Percentiles rank a stretch among this genome's conserved stretches.
Conservation (phyloP, 2,888 invertebrate genomes). For the Leptothorax acervorum region DNA sequence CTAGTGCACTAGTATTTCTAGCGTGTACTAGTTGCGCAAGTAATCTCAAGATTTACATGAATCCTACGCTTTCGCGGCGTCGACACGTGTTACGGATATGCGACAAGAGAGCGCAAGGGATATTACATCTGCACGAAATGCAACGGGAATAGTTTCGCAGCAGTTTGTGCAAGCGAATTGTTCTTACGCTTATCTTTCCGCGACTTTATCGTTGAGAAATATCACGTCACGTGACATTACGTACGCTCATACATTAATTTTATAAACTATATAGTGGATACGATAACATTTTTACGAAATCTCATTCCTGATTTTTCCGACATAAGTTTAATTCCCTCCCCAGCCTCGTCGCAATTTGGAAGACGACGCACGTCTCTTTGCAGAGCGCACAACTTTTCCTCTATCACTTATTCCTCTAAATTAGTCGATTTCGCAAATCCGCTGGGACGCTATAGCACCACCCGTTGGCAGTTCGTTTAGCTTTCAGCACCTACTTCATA, state of each 20-base stretch:
- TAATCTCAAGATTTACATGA: conserved; percentile 41
- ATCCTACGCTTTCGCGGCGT: conserved; percentile 7
- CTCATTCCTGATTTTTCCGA: not conserved
- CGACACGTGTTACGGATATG: conserved; percentile 37
- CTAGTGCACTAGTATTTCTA: not conserved
- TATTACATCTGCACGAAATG: conserved; percentile 24
- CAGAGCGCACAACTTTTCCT: not conserved
- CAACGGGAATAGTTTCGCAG: conserved; percentile 17
- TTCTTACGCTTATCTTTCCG: conserved; percentile 17
- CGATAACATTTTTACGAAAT: not conserved
- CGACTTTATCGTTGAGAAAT: not conserved
- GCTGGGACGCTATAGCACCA: not conserved
- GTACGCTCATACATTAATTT: not conserved
- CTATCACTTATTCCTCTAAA: conserved; percentile 2
- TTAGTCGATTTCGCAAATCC: not conserved
- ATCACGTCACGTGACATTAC: not conserved
- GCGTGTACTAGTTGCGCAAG: conserved; percentile 26
- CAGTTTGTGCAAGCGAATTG: conserved; percentile 18
- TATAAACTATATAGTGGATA: not conserved
- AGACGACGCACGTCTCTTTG: not conserved
- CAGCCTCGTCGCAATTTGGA: not conserved
- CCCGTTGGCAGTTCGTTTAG: not conserved
- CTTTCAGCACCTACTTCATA: not conserved
- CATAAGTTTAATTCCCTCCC: not conserved
- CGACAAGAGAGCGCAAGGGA: conserved; percentile 36